Base-by-base conservation (phyloP, 1,140 invertebrate species). In the Schmidtea mediterranea region DNA sequence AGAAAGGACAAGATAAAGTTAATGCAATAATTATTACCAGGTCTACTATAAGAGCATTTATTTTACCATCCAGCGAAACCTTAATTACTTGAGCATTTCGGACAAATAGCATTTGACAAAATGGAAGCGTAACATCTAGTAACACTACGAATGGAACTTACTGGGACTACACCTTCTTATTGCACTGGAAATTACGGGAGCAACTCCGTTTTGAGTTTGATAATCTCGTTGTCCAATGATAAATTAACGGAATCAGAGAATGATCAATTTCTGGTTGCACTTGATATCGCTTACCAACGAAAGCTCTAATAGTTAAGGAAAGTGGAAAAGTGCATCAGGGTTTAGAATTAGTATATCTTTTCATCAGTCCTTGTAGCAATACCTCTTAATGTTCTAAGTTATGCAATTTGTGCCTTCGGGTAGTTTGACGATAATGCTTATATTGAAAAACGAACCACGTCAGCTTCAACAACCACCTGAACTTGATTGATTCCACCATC, bases 311-410 rank as follows among this genome's bases (percentile, higher is more conserved):
- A 97, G 70, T 49, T 76, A 74, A 15, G 78, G 79, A 89, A 90
- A 66, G 67, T 95, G 81, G 46, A 76, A 76, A 9, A 98, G 71
- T 15, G 84, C 89, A 56, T 82, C 82, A 65, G 76, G 82, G 62
- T 87, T 81, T 39, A 92, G 71, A 23, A 90, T 84, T 79, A 68
- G 70, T 95, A 87, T 5, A 89, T 97, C 63, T 98, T 89, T 54
- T 95, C 86, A 65, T 97, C 90, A 1, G 86, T 89, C 18, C 90
- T 90, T 12, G 90, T 97, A 1, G 95, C 89, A 58, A 98, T 97
- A 68, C 97, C 97, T 19, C 90, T 90, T 13, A 95, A 81, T 12
- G 89, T 89, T 55, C 89, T 89, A 87, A 98, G 69, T 1, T 89
- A 87, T 19, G 89, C 89, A 5, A 87, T 95, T 70, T 95, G 80